Conservation (phyloP, 2,113 vertebrate species). For the Cephalopholis sonnerati region DNA sequence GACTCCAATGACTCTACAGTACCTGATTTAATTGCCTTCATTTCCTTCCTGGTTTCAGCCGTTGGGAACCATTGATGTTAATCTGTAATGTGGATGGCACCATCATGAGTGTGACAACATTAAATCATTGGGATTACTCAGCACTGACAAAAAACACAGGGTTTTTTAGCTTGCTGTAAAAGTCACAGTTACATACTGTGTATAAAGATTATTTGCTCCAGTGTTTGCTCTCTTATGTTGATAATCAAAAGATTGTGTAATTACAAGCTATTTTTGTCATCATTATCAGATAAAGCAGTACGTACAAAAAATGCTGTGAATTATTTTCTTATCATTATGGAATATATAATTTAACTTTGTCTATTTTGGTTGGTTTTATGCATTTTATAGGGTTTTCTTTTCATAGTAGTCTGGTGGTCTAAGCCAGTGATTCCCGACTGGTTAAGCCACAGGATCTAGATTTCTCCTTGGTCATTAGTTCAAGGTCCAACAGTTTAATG, state of each 20-base stretch:
- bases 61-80: background rate
- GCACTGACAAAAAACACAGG: background rate
- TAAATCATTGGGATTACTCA: background rate
- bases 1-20: background rate
- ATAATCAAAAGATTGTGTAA: background rate
- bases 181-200: background rate
- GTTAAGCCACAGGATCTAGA: too few relatives aligned
- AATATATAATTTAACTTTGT: background rate
- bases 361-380: background rate
- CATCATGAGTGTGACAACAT: background rate
- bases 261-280: background rate
- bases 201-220: background rate
- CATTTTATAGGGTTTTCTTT: background rate
- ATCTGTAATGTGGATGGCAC: background rate
- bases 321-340: background rate
- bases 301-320: background rate
- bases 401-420: background rate
- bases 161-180: background rate
- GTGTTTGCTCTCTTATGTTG: too few relatives aligned
- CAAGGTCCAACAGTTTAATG: too few relatives aligned
- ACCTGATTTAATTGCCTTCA: slow-evolving; percentile 25
- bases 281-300: background rate
- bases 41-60: slow-evolving; percentile 29
- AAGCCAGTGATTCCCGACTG: too few relatives aligned
- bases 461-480: too few relatives aligned